phyloP scores from a whole-genome alignment of 2,113 vertebrate genomes.

The Uria aalge region DNA sequence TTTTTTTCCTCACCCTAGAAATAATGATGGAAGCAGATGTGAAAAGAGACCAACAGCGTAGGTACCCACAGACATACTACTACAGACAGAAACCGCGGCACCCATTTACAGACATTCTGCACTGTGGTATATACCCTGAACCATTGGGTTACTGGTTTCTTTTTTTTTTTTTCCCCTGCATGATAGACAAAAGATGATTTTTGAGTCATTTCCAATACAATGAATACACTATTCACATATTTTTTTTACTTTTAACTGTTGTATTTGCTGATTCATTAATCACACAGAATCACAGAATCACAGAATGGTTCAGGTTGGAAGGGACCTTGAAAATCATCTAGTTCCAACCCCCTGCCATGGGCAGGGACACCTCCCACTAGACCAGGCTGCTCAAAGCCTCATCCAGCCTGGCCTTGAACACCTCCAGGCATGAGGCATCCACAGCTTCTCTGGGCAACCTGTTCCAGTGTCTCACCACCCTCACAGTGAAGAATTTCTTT shows the following conservation, averaged over 20 bases:
- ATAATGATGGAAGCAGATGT: background rate
- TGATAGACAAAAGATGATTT: background rate
- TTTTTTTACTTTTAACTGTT: background rate
- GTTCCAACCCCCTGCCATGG: too few species aligned
- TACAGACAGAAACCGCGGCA: background rate
- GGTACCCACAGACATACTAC: background rate
- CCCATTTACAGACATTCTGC: background rate
- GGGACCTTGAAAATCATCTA: too few species aligned
- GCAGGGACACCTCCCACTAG: too few species aligned
- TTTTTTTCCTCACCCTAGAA: background rate
- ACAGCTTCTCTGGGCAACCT: too few species aligned
- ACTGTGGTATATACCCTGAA: background rate
- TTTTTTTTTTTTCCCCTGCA: background rate
- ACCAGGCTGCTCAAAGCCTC: too few species aligned
- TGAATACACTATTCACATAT: background rate
- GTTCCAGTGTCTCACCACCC: too few species aligned
- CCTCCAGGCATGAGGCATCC: too few species aligned
- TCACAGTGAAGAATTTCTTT: too few species aligned
- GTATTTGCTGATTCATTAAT: background rate
- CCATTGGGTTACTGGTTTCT: background rate
- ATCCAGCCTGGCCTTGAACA: too few species aligned
- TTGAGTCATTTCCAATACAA: background rate
- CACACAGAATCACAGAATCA: too few species aligned
- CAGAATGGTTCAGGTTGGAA: too few species aligned
- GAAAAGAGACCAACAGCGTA: background rate